Percentiles rank a stretch among this genome's conserved stretches.
Evolutionary conservation across 2,113 vertebrate species (phyloP).

Genomic region (Saimiri boliviensis): DNA sequence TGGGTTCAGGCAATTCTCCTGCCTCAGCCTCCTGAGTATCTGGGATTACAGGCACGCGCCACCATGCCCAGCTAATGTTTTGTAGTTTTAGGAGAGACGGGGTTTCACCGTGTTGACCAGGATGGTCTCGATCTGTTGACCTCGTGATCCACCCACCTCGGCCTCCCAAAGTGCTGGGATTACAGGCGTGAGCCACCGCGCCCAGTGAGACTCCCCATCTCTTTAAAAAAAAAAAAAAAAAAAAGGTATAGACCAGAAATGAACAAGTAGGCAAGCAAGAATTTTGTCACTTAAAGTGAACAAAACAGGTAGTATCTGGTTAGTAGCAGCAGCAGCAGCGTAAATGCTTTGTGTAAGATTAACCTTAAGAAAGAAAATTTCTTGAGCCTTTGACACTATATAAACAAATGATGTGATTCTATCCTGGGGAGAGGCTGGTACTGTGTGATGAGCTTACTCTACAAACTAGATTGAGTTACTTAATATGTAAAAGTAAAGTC

Average conservation of each 20-base stretch:
- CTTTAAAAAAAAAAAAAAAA: too few species aligned
- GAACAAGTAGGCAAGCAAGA: slow-evolving; percentile 15
- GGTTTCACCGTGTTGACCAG: too few species aligned
- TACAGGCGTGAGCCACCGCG: too few species aligned
- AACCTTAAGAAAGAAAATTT: slow-evolving; percentile 52
- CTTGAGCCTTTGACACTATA: slow-evolving; percentile 45
- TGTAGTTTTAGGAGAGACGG: too few species aligned
- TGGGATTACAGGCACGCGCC: too few species aligned
- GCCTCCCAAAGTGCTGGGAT: too few species aligned
- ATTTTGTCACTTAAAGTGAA: slow-evolving; percentile 40
- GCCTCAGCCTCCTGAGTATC: too few species aligned
- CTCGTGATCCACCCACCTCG: too few species aligned
- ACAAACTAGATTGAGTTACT: slow-evolving; percentile 29
- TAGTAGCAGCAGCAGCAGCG: background rate
- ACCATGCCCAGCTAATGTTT: too few species aligned
- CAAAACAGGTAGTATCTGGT: slow-evolving; percentile 13
- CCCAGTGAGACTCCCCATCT: too few species aligned
- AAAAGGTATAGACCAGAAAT: background rate
- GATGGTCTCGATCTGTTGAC: too few species aligned
- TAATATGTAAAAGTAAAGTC: slow-evolving; percentile 23
- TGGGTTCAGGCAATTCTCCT: too few species aligned
- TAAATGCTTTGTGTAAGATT: slow-evolving; percentile 25
- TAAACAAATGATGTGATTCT: slow-evolving; percentile 72
- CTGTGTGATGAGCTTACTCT: slow-evolving; percentile 27
- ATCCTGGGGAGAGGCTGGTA: slow-evolving; percentile 34